A percentile compares a stretch with the other conserved stretches of the same genome.
Evolutionary conservation across 1,140 invertebrate species (phyloP).

Genomic region (Macrocentrus cingulum): DNA sequence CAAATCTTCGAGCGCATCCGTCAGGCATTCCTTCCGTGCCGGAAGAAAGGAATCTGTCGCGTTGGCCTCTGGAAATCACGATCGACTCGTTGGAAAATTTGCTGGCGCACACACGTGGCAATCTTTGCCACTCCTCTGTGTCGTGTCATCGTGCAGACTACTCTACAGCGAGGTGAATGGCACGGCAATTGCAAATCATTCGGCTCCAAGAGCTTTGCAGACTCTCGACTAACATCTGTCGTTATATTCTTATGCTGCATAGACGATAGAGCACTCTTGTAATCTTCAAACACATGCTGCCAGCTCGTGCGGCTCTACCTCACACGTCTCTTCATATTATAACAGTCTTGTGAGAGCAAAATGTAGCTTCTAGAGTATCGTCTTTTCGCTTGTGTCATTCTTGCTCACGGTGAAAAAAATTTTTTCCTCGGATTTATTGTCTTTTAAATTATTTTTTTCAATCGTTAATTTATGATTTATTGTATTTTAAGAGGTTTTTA

Average conservation of each 20-base stretch:
- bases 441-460: too few species aligned
- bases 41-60: not conserved
- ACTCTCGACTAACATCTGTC: constrained; percentile 45
- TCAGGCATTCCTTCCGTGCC: not conserved
- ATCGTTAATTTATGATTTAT: too few species aligned
- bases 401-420: not conserved
- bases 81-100: not conserved
- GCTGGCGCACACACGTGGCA: not conserved
- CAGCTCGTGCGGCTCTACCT: too few species aligned
- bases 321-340: not conserved
- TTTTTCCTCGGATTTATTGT: too few species aligned
- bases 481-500: too few species aligned
- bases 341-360: not conserved
- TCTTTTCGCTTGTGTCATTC: not conserved
- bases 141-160: not conserved
- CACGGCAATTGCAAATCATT: constrained; percentile 41
- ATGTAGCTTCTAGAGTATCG: not conserved
- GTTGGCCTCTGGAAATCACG: not conserved
- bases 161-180: constrained; percentile 25
- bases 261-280: not conserved
- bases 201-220: constrained; percentile 28
- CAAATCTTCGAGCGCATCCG: not conserved
- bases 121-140: not conserved
- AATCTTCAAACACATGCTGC: constrained; percentile 18
- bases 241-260: constrained; percentile 19